Conservation (phyloP, 2,113 vertebrate genomes). For the Xenopus borealis region DNA sequence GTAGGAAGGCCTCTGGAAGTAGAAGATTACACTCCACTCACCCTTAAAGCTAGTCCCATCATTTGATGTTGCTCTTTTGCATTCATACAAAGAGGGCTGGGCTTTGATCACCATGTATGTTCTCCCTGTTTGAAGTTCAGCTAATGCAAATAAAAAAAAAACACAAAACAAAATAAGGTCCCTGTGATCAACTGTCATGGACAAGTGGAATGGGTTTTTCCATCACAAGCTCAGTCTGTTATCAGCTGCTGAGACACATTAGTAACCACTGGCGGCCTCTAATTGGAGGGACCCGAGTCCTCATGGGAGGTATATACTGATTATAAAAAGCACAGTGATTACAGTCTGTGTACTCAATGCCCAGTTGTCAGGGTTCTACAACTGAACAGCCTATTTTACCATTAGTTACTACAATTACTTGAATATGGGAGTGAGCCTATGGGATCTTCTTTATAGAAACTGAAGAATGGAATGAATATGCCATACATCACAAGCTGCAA, state of each 20-base stretch:
- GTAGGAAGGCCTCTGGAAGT: no score
- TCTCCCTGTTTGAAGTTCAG: no score
- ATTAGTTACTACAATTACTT: neutral
- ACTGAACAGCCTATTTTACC: neutral
- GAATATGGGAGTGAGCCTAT: neutral
- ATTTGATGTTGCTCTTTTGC: no score
- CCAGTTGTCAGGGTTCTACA: slow-evolving; percentile 12
- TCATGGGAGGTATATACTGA: slow-evolving; percentile 1
- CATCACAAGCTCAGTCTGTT: slow-evolving; percentile 15
- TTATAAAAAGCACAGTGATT: slow-evolving; percentile 43
- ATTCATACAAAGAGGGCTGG: no score
- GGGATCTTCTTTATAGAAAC: neutral
- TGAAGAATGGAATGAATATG: neutral
- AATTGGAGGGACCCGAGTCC: slow-evolving; percentile 22
- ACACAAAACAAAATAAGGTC: no score
- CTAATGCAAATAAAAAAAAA: no score
- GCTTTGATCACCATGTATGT: no score
- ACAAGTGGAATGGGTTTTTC: slow-evolving; percentile 22
- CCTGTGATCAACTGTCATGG: neutral
- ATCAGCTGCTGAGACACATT: slow-evolving; percentile 34
- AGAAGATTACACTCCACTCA: no score
- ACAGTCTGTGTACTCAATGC: slow-evolving; percentile 26
- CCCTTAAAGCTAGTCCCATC: no score
- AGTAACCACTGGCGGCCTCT: slow-evolving; percentile 29
- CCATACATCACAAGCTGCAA: no score